A percentile compares a stretch with the other conserved stretches of the same genome.
Conservation (phyloP, 1,140 invertebrate species). For the Brachionus asplanchnoidis region DNA sequence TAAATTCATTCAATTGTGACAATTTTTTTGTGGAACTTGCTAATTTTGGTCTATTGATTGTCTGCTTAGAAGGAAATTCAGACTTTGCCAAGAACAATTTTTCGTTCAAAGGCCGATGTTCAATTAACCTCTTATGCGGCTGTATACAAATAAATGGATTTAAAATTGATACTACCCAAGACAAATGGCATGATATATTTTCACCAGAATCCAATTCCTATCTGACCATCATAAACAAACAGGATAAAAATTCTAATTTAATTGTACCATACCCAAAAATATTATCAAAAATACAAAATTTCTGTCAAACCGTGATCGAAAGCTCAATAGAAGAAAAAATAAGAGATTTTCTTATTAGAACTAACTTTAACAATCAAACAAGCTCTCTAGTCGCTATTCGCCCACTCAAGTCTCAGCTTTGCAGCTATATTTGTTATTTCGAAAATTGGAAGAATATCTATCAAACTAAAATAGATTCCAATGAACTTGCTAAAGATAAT, state of each 20-base stretch:
- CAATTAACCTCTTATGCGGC: neutral
- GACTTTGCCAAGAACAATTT: constrained; percentile 10
- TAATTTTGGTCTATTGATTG: neutral
- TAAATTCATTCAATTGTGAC: constrained; percentile 3
- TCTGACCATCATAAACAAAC: neutral
- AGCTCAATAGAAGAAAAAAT: neutral
- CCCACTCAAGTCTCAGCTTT: neutral
- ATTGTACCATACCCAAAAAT: neutral
- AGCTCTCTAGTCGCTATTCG: neutral
- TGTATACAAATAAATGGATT: constrained; percentile 23
- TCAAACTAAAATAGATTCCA: neutral
- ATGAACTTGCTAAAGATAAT: neutral
- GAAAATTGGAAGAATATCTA: constrained; percentile 17
- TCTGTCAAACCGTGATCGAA: neutral
- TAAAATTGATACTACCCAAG: neutral
- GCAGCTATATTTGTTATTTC: constrained; percentile 33
- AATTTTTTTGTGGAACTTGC: neutral
- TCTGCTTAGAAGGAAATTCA: neutral
- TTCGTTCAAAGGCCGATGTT: constrained; percentile 27
- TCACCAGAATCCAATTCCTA: constrained; percentile 24
- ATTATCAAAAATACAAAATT: neutral
- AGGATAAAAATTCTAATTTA: neutral
- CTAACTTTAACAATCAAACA: neutral
- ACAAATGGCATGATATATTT: constrained; percentile 8
- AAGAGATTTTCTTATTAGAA: neutral